phyloP scores from a whole-genome alignment of 1,140 invertebrate genomes.

The Atta cephalotes region DNA sequence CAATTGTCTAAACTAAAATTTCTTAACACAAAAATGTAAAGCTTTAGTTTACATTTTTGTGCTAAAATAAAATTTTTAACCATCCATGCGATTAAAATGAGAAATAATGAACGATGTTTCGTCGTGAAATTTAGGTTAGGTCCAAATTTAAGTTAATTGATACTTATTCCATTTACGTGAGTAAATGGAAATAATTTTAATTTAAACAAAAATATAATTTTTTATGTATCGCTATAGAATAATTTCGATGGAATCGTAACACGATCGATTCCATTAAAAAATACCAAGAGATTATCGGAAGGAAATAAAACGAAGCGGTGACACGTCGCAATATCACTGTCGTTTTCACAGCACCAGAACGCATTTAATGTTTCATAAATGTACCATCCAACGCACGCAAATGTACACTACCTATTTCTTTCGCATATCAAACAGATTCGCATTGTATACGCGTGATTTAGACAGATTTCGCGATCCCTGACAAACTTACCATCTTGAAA shows the following conservation, averaged over 20 bases:
- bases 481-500: conserved; percentile 81
- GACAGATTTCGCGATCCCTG: conserved; percentile 72
- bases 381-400: conserved; percentile 25
- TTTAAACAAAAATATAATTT: neutral
- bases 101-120: neutral
- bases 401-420: conserved; percentile 59
- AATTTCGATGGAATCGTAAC: neutral
- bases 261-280: neutral
- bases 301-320: neutral
- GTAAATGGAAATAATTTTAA: neutral
- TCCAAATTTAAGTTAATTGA: neutral
- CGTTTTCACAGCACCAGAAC: neutral
- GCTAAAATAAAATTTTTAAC: neutral
- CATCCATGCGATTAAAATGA: neutral
- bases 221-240: neutral
- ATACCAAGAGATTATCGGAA: neutral
- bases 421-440: conserved; percentile 29
- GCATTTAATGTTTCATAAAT: conserved; percentile 57
- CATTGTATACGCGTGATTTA: conserved; percentile 68
- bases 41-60: neutral
- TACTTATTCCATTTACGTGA: neutral
- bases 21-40: no score
- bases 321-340: conserved; percentile 1
- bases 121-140: conserved; percentile 5
- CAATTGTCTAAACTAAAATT: neutral